Evolutionary conservation across 92 coral and sea anemone species (phyloP).

Genomic region (Porites divaricata): DNA sequence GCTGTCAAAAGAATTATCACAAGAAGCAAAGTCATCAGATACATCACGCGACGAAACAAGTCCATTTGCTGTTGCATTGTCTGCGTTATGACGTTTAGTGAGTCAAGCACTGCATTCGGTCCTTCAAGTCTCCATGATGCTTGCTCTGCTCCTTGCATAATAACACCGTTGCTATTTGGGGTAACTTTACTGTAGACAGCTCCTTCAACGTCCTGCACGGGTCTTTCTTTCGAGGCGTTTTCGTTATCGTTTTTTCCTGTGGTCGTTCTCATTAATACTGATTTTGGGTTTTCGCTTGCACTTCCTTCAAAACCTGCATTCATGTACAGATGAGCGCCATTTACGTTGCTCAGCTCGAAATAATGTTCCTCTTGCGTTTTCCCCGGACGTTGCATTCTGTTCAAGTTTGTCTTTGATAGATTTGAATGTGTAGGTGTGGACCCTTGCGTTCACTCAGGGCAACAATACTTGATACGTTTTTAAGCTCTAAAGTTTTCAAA

Average conservation of each 20-base stretch:
- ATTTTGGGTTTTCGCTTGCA: neutral
- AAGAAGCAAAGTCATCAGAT: conserved; percentile 5
- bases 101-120: neutral
- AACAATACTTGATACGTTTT: too few relatives aligned
- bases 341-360: neutral
- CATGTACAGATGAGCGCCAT: neutral
- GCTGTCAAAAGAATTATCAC: neutral
- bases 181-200: conserved; percentile 5
- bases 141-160: neutral
- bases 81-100: neutral
- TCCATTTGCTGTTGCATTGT: conserved; percentile 15
- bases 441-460: too few relatives aligned
- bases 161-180: neutral
- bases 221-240: too few relatives aligned
- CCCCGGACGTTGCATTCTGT: neutral
- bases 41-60: neutral
- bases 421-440: too few relatives aligned
- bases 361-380: neutral
- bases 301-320: neutral
- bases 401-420: neutral
- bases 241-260: neutral
- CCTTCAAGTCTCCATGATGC: neutral
- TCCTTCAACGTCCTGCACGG: neutral
- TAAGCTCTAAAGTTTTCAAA: too few relatives aligned
- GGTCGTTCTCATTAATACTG: neutral